Conservation (phyloP, 2,113 vertebrate species). For the Petromus typicus region DNA sequence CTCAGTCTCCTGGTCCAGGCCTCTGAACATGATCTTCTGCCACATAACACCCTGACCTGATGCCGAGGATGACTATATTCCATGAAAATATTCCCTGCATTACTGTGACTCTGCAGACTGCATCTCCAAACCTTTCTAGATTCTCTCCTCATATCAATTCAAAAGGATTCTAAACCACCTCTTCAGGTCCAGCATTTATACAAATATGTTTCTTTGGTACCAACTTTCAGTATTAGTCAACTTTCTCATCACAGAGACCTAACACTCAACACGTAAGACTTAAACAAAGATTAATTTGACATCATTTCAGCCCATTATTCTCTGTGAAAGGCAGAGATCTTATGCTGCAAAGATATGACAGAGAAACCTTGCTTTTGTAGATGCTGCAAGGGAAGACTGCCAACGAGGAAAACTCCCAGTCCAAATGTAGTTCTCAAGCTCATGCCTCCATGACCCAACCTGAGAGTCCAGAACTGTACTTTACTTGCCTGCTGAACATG, state of each 20-base stretch:
- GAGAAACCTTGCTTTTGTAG: background rate
- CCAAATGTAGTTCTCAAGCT: background rate
- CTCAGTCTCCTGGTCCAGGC: too few species aligned
- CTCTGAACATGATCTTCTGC: background rate
- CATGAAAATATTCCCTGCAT: background rate
- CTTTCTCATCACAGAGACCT: background rate
- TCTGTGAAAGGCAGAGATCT: background rate
- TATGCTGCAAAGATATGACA: background rate
- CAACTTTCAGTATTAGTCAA: background rate
- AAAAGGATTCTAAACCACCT: background rate
- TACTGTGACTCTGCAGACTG: background rate
- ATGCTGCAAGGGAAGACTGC: background rate
- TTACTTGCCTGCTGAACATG: background rate
- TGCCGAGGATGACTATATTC: too few species aligned
- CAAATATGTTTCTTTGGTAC: background rate
- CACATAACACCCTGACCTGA: too few species aligned
- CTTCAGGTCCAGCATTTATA: background rate
- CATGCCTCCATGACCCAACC: background rate
- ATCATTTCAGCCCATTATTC: background rate
- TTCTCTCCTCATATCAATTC: background rate
- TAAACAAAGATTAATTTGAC: background rate
- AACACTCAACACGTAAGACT: background rate
- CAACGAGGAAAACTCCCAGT: background rate
- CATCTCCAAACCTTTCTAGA: background rate
- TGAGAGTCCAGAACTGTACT: background rate